phyloP scores from a whole-genome alignment of 2,113 vertebrate genomes.

The Macrotis lagotis region DNA sequence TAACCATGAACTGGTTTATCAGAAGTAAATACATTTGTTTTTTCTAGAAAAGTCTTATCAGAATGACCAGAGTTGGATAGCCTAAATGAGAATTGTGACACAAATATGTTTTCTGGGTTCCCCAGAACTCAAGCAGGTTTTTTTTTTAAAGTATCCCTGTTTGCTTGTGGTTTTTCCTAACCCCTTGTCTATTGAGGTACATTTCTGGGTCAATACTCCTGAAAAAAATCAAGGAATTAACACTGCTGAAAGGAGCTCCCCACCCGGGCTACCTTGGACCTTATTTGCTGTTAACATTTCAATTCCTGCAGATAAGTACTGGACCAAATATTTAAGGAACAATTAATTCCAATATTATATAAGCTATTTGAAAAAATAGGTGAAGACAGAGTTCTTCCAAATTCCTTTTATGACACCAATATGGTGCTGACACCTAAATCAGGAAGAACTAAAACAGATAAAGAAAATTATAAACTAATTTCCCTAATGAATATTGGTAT shows the following conservation, averaged over 20 bases:
- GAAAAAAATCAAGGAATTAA: slow-evolving; percentile 79
- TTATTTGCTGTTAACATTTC: slow-evolving; percentile 73
- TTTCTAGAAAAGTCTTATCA: slow-evolving; percentile 76
- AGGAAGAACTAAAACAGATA: no score
- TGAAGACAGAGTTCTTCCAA: no score
- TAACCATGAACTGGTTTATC: slow-evolving; percentile 73
- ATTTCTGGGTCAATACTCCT: slow-evolving; percentile 84
- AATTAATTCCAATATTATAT: no score
- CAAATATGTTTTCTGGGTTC: slow-evolving; percentile 74
- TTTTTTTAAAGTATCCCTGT: slow-evolving; percentile 81
- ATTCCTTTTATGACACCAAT: no score
- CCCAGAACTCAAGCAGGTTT: slow-evolving; percentile 69
- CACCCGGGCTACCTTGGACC: slow-evolving; percentile 61
- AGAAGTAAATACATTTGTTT: slow-evolving; percentile 81
- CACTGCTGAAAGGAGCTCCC: slow-evolving; percentile 74
- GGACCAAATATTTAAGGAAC: no score
- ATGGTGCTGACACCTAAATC: no score
- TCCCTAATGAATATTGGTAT: no score
- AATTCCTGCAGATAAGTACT: slow-evolving; percentile 70
- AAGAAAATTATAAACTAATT: no score
- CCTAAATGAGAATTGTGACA: slow-evolving; percentile 72
- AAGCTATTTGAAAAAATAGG: no score
- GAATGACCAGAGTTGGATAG: slow-evolving; percentile 74
- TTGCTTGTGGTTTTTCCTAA: slow-evolving; percentile 85
- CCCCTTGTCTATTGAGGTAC: slow-evolving; percentile 80